A percentile compares a stretch with the other conserved stretches of the same genome.
Evolutionary conservation across 2,888 invertebrate species (phyloP).

Genomic region (Calameuta pallipes): DNA sequence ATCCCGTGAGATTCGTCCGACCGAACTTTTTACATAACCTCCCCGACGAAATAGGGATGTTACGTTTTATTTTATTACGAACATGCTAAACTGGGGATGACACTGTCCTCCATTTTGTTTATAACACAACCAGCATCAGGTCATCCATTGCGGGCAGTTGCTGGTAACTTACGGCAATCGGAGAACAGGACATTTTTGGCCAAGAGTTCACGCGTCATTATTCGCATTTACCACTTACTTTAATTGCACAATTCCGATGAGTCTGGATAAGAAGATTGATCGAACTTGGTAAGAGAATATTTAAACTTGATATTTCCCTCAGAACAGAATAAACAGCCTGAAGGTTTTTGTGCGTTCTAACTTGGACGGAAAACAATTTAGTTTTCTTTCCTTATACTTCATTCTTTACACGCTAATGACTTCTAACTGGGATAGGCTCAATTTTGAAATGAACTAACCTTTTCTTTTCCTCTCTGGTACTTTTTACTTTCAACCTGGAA

Average conservation of each 20-base stretch:
- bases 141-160: not conserved
- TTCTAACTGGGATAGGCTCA: not conserved
- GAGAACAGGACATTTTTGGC: not conserved
- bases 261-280: not conserved
- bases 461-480: not conserved
- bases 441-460: not conserved
- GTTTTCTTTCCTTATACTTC: not conserved
- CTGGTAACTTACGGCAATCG: not conserved
- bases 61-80: not conserved
- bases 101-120: not conserved
- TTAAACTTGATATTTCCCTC: not conserved
- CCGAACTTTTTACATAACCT: not conserved
- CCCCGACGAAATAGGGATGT: not conserved
- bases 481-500: not conserved
- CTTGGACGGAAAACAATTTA: not conserved
- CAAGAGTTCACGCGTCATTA: not conserved
- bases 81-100: not conserved
- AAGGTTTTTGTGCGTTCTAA: not conserved
- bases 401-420: not conserved
- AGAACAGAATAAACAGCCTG: not conserved
- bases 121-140: too few relatives aligned
- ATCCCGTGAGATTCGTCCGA: not conserved
- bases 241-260: not conserved
- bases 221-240: not conserved
- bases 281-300: not conserved